phyloP scores from a whole-genome alignment of 1,140 invertebrate species.

The Hyles vespertilio region DNA sequence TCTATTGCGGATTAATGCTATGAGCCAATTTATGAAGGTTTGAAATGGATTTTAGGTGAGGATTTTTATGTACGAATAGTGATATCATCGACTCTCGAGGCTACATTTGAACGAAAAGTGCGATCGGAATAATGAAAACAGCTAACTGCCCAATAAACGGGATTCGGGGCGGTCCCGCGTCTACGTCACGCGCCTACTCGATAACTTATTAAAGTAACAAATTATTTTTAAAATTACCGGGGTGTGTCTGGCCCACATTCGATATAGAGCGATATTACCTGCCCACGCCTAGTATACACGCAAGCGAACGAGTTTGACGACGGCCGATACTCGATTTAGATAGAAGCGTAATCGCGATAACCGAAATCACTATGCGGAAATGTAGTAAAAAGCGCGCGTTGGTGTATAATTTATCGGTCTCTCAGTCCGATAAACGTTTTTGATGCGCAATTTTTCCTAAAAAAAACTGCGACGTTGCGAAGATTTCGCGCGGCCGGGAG shows the following conservation, averaged over 20 bases:
- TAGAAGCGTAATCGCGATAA: conserved; percentile 51
- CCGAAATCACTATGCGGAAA: conserved; percentile 66
- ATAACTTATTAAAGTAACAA: neutral
- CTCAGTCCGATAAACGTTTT: conserved; percentile 42
- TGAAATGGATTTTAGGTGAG: too few relatives aligned
- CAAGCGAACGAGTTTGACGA: conserved; percentile 51
- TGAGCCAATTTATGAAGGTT: too few relatives aligned
- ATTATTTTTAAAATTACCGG: conserved; percentile 2
- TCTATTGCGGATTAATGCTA: too few relatives aligned
- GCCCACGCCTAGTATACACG: conserved; percentile 50
- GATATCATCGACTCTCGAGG: too few relatives aligned
- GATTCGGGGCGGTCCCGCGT: too few relatives aligned
- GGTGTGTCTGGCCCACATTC: conserved; percentile 14
- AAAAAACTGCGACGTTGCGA: conserved; percentile 34
- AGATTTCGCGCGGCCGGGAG: neutral
- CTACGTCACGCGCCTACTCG: neutral
- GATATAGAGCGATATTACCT: conserved; percentile 5
- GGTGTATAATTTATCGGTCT: conserved; percentile 65
- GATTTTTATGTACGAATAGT: too few relatives aligned
- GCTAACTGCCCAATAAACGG: too few relatives aligned
- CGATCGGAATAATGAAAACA: too few relatives aligned
- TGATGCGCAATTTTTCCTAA: conserved; percentile 44
- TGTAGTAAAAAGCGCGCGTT: conserved; percentile 61
- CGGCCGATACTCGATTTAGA: conserved; percentile 59
- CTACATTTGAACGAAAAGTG: too few relatives aligned